These are phyloP conservation scores for Enteromius treurensis DNA, from an alignment of 2,797 vertebrate species.

Conservation along the genomic window DNA sequence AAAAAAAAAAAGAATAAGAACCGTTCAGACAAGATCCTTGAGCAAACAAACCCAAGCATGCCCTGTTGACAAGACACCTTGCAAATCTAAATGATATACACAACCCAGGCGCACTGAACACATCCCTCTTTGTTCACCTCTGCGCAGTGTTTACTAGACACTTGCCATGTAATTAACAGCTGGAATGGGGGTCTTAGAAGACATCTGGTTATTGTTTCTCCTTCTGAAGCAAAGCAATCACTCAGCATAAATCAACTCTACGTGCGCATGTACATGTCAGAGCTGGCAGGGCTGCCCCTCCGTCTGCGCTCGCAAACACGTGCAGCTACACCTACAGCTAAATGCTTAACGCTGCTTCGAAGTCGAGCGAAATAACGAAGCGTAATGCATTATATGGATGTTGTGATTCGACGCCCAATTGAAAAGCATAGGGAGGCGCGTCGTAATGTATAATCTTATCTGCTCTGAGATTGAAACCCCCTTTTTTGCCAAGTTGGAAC, in stretches of 20 bases:
- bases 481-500: constrained; percentile 40
- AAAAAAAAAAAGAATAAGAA: constrained; percentile 19
- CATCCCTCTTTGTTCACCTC: constrained; percentile 32
- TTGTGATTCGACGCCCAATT: constrained; percentile 7
- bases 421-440: constrained; percentile 25
- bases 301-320: constrained; percentile 6
- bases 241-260: constrained; percentile 26
- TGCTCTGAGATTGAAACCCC: constrained; percentile 9
- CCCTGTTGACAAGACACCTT: constrained; percentile 42
- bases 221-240: constrained; percentile 33
- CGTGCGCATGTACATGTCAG: constrained; percentile 17
- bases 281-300: not conserved
- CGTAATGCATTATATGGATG: constrained; percentile 51
- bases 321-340: constrained; percentile 19
- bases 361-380: constrained; percentile 36
- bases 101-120: constrained; percentile 2
- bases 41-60: constrained; percentile 41
- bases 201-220: constrained; percentile 45
- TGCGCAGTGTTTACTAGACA: constrained; percentile 45
- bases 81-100: constrained; percentile 33
- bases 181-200: constrained; percentile 36
- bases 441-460: constrained; percentile 3
- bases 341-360: not conserved
- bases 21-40: constrained; percentile 33
- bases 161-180: constrained; percentile 46